phyloP scores from a whole-genome alignment of 2,113 vertebrate species.

The Steatornis caripensis region DNA sequence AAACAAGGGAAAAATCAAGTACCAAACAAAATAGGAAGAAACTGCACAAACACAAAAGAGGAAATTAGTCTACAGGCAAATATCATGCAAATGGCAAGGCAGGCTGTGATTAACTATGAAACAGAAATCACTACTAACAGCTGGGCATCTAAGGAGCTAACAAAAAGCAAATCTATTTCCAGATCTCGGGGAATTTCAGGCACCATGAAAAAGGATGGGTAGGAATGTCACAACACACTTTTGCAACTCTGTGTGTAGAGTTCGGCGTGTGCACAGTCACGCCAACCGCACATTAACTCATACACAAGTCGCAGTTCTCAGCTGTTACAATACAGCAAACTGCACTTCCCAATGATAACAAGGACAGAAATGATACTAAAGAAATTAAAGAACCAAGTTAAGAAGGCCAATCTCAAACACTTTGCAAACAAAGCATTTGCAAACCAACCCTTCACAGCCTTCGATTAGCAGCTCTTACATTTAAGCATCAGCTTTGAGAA shows the following conservation, averaged over 20 bases:
- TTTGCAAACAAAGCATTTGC: not conserved
- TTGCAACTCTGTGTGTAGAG: not conserved
- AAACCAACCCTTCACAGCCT: not conserved
- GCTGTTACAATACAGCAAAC: not conserved
- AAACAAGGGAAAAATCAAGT: not conserved
- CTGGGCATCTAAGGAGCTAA: not conserved
- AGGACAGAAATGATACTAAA: not conserved
- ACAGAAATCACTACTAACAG: not conserved
- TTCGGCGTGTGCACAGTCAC: not conserved
- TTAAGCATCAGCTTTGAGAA: not conserved
- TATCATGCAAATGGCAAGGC: not conserved
- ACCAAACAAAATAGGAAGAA: not conserved
- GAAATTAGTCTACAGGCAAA: not conserved
- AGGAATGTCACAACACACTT: not conserved
- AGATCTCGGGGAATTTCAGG: not conserved
- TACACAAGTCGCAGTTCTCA: not conserved
- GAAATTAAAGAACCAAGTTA: not conserved
- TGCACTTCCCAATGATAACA: not conserved
- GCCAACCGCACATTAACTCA: not conserved
- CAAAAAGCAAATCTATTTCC: not conserved
- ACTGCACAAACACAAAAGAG: not conserved
- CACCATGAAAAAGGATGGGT: not conserved
- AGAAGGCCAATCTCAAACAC: not conserved
- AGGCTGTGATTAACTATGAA: not conserved
- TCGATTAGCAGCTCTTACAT: not conserved